phyloP scores from a whole-genome alignment of 2,797 vertebrate species.

The Danio aesculapii region DNA sequence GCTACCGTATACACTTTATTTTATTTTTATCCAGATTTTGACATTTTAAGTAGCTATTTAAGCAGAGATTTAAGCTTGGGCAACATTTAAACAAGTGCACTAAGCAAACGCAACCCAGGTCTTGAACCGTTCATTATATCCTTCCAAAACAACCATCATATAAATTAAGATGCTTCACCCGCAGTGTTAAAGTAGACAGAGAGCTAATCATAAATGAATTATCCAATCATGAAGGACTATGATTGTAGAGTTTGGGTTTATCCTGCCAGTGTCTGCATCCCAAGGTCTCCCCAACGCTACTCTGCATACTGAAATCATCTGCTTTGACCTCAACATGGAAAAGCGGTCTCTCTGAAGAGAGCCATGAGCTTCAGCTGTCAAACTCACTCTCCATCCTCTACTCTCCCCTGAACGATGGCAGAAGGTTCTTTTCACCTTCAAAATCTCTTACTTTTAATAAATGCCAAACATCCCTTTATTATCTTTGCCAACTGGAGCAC shows the following conservation, averaged over 20 bases:
- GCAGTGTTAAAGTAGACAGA: slow-evolving; percentile 46
- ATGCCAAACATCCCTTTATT: slow-evolving; percentile 8
- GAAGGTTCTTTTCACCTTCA: slow-evolving; percentile 52
- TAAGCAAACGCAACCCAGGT: neutral
- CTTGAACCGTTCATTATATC: neutral
- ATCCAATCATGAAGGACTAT: slow-evolving; percentile 47
- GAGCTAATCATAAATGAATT: slow-evolving; percentile 54
- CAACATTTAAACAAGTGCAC: neutral
- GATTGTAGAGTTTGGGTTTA: slow-evolving; percentile 29
- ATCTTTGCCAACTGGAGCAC: neutral
- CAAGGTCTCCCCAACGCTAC: slow-evolving; percentile 14
- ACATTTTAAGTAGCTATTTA: too few relatives aligned
- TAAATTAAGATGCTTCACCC: slow-evolving; percentile 74
- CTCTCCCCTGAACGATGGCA: slow-evolving; percentile 6
- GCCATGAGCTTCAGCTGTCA: slow-evolving; percentile 48
- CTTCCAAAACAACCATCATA: slow-evolving; percentile 55
- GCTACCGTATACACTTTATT: too few relatives aligned
- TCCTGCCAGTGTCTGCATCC: slow-evolving; percentile 26
- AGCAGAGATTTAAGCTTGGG: too few relatives aligned
- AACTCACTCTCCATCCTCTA: slow-evolving; percentile 25
- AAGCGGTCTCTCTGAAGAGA: slow-evolving; percentile 32
- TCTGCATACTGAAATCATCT: slow-evolving; percentile 41
- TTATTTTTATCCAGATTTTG: too few relatives aligned
- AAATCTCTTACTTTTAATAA: slow-evolving; percentile 39
- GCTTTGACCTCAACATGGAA: slow-evolving; percentile 39